phyloP scores from a whole-genome alignment of 2,113 vertebrate species.

The Apodemus speciosus region DNA sequence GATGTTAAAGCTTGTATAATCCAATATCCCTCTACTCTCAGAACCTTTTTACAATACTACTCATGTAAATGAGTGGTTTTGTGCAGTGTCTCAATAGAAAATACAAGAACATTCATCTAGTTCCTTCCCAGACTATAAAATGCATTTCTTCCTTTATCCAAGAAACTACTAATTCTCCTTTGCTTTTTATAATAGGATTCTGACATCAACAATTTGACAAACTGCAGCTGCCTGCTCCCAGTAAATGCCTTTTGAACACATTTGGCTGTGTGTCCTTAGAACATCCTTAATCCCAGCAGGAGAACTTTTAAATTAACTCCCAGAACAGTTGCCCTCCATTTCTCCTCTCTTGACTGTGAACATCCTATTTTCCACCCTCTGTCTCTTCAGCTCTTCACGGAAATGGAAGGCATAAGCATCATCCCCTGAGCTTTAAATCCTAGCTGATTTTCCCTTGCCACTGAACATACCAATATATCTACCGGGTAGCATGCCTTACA shows the following conservation, averaged over 20 bases:
- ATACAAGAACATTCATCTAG: neutral
- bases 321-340: slow-evolving; percentile 17
- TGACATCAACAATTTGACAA: slow-evolving; percentile 32
- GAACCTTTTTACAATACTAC: neutral
- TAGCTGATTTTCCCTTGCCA: neutral
- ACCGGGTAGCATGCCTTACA: neutral
- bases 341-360: slow-evolving; percentile 17
- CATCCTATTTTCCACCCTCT: neutral
- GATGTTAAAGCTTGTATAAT: neutral
- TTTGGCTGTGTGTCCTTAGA: slow-evolving; percentile 45
- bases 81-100: neutral
- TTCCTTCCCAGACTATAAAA: neutral
- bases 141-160: neutral
- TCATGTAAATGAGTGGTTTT: neutral
- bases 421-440: neutral
- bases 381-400: slow-evolving; percentile 19
- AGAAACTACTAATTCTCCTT: neutral
- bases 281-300: slow-evolving; percentile 52
- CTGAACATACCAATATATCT: neutral
- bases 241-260: slow-evolving; percentile 45
- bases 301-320: slow-evolving; percentile 55
- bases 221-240: neutral
- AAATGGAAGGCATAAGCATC: neutral
- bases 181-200: slow-evolving; percentile 3
- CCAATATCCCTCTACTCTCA: neutral